phyloP scores from a whole-genome alignment of 2,888 invertebrate species.

The Chrysomela aeneicollis region DNA sequence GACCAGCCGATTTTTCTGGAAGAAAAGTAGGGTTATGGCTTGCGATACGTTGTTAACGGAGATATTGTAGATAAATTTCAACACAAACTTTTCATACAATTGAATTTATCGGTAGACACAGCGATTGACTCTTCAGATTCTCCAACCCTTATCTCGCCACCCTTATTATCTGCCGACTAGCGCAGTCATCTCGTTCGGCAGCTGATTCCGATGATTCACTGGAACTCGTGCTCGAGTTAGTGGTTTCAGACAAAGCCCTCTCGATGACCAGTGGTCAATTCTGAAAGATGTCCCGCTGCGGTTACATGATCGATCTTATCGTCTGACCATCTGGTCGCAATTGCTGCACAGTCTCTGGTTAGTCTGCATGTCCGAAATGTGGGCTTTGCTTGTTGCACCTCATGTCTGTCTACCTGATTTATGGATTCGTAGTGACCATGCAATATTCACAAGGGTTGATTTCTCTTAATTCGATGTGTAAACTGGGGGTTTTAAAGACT shows the following conservation, averaged over 20 bases:
- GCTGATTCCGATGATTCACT: constrained; percentile 59
- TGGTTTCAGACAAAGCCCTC: constrained; percentile 50
- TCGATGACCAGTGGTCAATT: constrained; percentile 58
- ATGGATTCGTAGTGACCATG: no score
- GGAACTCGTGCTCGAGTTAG: constrained; percentile 52
- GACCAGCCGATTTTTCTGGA: no score
- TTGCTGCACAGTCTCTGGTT: constrained; percentile 21
- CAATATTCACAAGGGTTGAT: no score
- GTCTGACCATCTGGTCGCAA: constrained; percentile 46
- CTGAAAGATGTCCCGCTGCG: constrained; percentile 59
- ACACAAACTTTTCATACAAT: no score
- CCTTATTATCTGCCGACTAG: background rate
- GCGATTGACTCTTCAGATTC: background rate
- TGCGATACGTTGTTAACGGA: no score
- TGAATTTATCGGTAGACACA: no score
- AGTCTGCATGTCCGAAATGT: no score
- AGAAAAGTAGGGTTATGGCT: no score
- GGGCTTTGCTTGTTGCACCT: constrained; percentile 25
- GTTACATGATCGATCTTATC: constrained; percentile 57
- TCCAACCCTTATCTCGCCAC: background rate
- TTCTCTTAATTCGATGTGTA: no score
- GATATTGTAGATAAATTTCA: no score
- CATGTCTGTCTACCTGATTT: constrained; percentile 24
- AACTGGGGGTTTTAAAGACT: no score
- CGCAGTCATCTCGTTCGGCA: constrained; percentile 41